A percentile compares a stretch with the other conserved stretches of the same genome.
phyloP scores from a whole-genome alignment of 2,113 vertebrate genomes.

The Nothocercus julius region DNA sequence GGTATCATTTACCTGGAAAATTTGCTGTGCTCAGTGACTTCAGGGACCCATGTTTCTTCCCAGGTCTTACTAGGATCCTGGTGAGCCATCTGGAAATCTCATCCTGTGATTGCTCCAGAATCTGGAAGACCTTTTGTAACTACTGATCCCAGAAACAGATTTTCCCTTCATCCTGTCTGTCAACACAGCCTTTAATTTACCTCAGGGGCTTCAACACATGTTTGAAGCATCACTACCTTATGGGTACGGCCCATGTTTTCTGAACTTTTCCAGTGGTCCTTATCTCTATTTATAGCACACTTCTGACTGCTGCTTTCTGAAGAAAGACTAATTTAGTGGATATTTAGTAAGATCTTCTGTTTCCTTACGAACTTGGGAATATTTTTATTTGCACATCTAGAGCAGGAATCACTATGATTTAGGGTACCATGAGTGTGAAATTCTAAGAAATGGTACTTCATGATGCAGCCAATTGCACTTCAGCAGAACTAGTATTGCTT shows the following conservation, averaged over 20 bases:
- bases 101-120: slow-evolving; percentile 32
- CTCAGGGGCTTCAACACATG: slow-evolving; percentile 55
- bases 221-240: slow-evolving; percentile 57
- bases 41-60: neutral
- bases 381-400: neutral
- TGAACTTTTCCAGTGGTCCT: neutral
- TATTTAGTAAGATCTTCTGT: neutral
- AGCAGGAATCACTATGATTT: neutral
- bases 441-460: neutral
- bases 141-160: slow-evolving; percentile 71
- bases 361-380: neutral
- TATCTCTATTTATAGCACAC: neutral
- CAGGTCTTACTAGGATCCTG: neutral
- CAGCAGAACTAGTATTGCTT: neutral
- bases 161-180: slow-evolving; percentile 68
- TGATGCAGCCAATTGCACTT: neutral
- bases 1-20: neutral
- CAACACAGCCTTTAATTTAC: slow-evolving; percentile 63
- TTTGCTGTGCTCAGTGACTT: slow-evolving; percentile 3
- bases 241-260: neutral
- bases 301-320: neutral
- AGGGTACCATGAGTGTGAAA: neutral
- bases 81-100: slow-evolving; percentile 60
- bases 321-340: neutral
- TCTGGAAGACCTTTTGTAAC: slow-evolving; percentile 66